Base-by-base conservation (phyloP, 2,113 vertebrate genomes). In the Numenius arquata region DNA sequence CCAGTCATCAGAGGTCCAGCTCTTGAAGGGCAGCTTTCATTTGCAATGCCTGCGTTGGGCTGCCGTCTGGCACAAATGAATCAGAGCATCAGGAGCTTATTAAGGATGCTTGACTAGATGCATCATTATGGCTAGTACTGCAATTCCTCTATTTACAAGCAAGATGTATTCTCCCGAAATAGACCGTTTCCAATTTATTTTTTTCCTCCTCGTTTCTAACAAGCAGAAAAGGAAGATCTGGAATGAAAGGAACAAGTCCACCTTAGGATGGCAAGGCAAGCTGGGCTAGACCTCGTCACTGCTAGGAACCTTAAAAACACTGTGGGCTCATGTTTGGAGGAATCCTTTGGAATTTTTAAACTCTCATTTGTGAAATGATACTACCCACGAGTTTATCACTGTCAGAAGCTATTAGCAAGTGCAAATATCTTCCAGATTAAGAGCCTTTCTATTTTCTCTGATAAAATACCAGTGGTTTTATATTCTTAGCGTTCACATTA, bases 341-440 rank as follows among this genome's bases (percentile, higher is more conserved):
- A 92, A 96, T 79, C 36, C 63, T 76, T 96, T 78, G 6, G 66
- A 87, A 93, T 97, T 93, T 89, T 91, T 94, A 95, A 92, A 82
- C 73, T 96, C 73, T 89, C 48, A 36, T 85, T 92, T 93, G 88
- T 95, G 59, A 92, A 89, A 92, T 85, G 56, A 79, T 55, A 36
- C n/a, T 75, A 79, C 20, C 32, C 77, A 86, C 45, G 81, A 68
- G 25, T 91, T 92, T 86, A 85, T 58, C 45, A 53, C 56, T 73
- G 45, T 93, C 76, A 94, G 45, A 82, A 89, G 45, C 58, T 79
- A 68, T 68, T 72, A 79, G 66, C 29, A 82, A 90, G 41, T 72
- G 72, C 53, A 78, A 91, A 78, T 87, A 47, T 26, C 26, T 66
- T 89, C 50, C 91, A 70, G 58, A 93, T 36, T 22, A 93, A 89